These are phyloP conservation scores for Yoshiicerus persimilis DNA, from an alignment of 1,140 invertebrate species.

Conservation along the genomic window DNA sequence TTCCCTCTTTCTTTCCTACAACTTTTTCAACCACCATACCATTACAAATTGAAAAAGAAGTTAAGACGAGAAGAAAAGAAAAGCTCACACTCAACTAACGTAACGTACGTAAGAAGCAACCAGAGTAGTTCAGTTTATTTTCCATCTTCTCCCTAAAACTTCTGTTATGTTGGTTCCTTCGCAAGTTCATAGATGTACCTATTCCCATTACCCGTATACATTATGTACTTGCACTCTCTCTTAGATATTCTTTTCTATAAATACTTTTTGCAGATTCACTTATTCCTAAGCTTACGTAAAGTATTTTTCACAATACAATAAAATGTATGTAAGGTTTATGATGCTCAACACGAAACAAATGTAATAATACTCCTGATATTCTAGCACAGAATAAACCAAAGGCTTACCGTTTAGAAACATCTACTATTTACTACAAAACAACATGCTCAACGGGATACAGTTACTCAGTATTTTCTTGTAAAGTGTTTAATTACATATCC, in stretches of 20 bases:
- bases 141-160: not conserved
- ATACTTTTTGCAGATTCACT: not conserved
- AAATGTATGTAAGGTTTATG: not conserved
- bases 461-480: not conserved
- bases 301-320: too few species aligned
- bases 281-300: not conserved
- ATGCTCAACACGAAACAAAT: not conserved
- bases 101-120: not conserved
- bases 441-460: not conserved
- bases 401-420: not conserved
- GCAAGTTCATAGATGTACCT: too few species aligned
- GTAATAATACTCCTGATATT: not conserved
- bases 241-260: not conserved
- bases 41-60: constrained; percentile 19
- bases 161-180: too few species aligned
- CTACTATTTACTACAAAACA: too few species aligned
- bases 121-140: not conserved
- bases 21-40: not conserved
- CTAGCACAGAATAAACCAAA: not conserved
- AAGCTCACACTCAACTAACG: not conserved
- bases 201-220: not conserved
- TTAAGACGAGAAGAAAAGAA: constrained; percentile 1
- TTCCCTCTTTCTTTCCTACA: not conserved
- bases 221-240: not conserved
- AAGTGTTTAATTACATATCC: too few species aligned